phyloP scores from a whole-genome alignment of 1,140 invertebrate species.

The Vanessa tameamea region DNA sequence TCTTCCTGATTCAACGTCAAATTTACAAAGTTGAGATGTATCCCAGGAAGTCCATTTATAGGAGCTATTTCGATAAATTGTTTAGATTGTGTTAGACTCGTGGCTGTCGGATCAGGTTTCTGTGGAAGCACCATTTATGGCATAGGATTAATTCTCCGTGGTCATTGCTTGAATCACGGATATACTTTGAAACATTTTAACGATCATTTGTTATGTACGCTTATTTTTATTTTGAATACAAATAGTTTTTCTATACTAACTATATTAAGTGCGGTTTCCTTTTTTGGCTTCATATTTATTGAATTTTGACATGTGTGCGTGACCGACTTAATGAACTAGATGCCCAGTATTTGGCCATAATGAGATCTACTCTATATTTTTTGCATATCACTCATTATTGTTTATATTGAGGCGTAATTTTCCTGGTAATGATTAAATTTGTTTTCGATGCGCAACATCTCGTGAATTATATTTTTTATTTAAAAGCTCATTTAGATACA shows the following conservation, averaged over 20 bases:
- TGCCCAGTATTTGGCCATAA: neutral
- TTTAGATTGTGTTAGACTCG: constrained; percentile 68
- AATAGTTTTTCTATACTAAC: constrained; percentile 31
- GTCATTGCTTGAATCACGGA: constrained; percentile 57
- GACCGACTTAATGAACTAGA: constrained; percentile 13
- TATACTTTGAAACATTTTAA: constrained; percentile 43
- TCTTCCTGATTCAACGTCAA: constrained; percentile 30
- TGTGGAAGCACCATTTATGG: constrained; percentile 68
- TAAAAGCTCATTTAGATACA: neutral
- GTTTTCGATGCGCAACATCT: no score
- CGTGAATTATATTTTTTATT: no score
- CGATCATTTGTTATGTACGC: constrained; percentile 33
- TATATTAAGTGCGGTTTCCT: constrained; percentile 19
- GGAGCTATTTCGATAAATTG: constrained; percentile 74
- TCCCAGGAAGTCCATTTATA: constrained; percentile 74
- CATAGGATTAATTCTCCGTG: constrained; percentile 66
- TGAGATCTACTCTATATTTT: constrained; percentile 4
- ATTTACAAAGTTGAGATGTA: constrained; percentile 30
- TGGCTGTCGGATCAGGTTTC: constrained; percentile 69
- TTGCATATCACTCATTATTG: constrained; percentile 7
- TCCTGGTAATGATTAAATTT: neutral
- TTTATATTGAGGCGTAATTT: neutral
- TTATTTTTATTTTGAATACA: constrained; percentile 38
- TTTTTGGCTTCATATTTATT: constrained; percentile 28
- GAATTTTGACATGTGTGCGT: constrained; percentile 22